Evolutionary conservation across 2,113 vertebrate species (phyloP), one percentile per base, ranked within the genome.

Genomic region (Oxyruncus cristatus): DNA sequence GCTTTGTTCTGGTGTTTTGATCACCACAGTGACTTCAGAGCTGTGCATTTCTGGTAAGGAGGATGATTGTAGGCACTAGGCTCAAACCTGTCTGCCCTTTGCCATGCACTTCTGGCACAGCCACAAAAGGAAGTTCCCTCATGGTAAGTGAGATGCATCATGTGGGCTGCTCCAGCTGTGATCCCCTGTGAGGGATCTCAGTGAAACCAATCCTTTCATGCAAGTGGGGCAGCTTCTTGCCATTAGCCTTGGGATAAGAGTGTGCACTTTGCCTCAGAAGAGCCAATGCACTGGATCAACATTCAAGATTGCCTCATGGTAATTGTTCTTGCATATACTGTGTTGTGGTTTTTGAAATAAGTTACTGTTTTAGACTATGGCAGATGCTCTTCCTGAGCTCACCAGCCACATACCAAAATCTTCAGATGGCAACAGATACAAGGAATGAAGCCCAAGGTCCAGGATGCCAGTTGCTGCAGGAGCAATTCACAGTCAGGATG

Each of bases 61-160:
- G 35, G 44, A 63, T 65, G 52, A 19, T 23, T n/a, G 14, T 49
- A 47, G 27, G 30, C 26, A 35, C 23, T 14, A 78, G 32, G 33
- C 22, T 87, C 63, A 85, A 68, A 44, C 30, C 35, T 56, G 16
- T 56, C 41, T 55, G 37, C 17, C 35, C 32, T 41, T 71, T 89
- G 63, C 15, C 5, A 22, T 8, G 13, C 0, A 2, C 24, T 85
- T 88, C 26, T 0, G 2, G 16, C 46, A 59, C 2, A 0, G 28
- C n/a, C 41, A 30, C 3, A 1, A 46, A 56, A 23, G 3, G 4
- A 75, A 37, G 16, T 58, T 75, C 27, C 33, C 13, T 87, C 22
- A 4, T 0, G 3, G 22, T 2, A 35, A 70, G 24, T 8, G 33
- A 58, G 49, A 32, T 66, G 18, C 23, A 21, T 56, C 26, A 8